A percentile compares a stretch with the other conserved stretches of the same genome.
Evolutionary conservation across 2,888 invertebrate species (phyloP).

Genomic region (Sphaerophoria taeniata): DNA sequence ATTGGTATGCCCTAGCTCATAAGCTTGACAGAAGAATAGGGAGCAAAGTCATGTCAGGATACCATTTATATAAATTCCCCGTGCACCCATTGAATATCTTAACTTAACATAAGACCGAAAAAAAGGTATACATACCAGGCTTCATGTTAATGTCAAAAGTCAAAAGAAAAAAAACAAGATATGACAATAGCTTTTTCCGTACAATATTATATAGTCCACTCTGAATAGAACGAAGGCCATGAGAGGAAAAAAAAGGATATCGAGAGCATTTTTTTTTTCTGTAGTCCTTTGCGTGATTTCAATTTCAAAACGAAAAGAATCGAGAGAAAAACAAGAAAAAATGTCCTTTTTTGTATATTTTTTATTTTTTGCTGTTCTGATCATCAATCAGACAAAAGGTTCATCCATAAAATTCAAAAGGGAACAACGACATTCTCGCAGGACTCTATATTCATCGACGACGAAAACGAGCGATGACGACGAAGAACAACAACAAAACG

Average conservation of each 20-base stretch:
- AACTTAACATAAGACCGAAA: neutral
- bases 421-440: neutral
- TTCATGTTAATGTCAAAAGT: slow-evolving; percentile 20
- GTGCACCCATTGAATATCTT: neutral
- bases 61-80: neutral
- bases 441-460: neutral
- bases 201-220: slow-evolving; percentile 16
- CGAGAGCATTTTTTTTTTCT: slow-evolving; percentile 29
- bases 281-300: slow-evolving; percentile 33
- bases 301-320: slow-evolving; percentile 43
- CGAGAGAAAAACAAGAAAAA: slow-evolving; percentile 5
- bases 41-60: slow-evolving; percentile 22
- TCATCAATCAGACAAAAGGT: slow-evolving; percentile 50
- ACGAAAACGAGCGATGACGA: neutral
- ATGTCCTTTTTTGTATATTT: slow-evolving; percentile 36
- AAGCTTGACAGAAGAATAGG: neutral
- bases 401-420: slow-evolving; percentile 40
- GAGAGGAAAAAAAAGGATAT: neutral
- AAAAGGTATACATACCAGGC: neutral
- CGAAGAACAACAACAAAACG: neutral
- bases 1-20: slow-evolving; percentile 2
- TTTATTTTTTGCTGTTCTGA: too few relatives aligned
- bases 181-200: slow-evolving; percentile 34
- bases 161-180: slow-evolving; percentile 18
- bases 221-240: neutral